Conservation (phyloP, 1,140 invertebrate species). For the Heliothis subflexa region DNA sequence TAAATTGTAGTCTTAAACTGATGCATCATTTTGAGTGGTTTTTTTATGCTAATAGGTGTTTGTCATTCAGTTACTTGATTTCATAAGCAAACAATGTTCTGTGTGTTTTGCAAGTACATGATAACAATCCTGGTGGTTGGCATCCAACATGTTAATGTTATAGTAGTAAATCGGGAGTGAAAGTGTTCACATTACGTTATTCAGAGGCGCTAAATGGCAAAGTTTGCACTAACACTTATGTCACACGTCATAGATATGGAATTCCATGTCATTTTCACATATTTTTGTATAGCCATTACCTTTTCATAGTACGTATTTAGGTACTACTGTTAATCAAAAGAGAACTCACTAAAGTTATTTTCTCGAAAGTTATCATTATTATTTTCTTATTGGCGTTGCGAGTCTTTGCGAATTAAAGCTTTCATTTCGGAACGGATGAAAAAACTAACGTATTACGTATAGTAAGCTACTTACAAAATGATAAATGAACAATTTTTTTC, state of each 20-base stretch:
- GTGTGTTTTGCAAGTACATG: neutral
- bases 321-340: too few relatives aligned
- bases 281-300: neutral
- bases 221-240: neutral
- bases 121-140: neutral
- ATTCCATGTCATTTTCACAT: neutral
- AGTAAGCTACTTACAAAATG: too few relatives aligned
- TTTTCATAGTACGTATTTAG: neutral
- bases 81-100: neutral
- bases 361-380: too few relatives aligned
- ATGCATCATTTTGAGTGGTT: conserved; percentile 1
- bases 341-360: too few relatives aligned
- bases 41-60: neutral
- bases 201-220: conserved; percentile 19
- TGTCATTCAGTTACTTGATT: neutral
- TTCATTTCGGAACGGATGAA: too few relatives aligned
- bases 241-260: neutral
- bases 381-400: too few relatives aligned
- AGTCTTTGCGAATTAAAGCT: too few relatives aligned
- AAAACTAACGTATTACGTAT: too few relatives aligned
- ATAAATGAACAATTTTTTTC: too few relatives aligned
- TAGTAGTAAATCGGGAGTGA: neutral
- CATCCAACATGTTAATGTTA: neutral
- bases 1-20: conserved; percentile 4
- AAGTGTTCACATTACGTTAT: conserved; percentile 31